Evolutionary conservation across 2,113 vertebrate genomes (phyloP).

Genomic region (Marmota flaviventris): DNA sequence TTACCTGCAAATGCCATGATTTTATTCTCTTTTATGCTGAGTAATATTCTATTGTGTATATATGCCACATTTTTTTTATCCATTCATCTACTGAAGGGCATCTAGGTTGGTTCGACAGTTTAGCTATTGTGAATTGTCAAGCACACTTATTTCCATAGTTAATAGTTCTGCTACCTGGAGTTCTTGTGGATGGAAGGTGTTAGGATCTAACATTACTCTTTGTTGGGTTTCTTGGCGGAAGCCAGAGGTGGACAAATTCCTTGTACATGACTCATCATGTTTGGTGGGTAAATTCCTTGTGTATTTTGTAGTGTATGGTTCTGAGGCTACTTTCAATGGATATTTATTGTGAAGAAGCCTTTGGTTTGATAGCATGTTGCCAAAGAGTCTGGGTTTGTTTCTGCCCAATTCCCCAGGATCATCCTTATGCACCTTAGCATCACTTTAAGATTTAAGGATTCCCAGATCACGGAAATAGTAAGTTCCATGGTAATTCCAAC

Average conservation of each 20-base stretch:
- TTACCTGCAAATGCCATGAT: too few relatives aligned
- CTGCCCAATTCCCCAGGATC: background rate
- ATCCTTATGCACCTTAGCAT: background rate
- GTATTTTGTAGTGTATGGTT: background rate
- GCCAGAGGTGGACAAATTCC: background rate
- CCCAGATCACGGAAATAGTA: background rate
- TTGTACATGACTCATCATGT: background rate
- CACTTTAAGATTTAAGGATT: background rate
- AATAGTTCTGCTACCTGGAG: background rate
- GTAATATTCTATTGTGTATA: too few relatives aligned
- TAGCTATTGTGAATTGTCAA: background rate
- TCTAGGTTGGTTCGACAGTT: too few relatives aligned
- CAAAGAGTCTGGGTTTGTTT: slow-evolving; percentile 19
- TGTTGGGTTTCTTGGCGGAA: background rate
- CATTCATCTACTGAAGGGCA: too few relatives aligned
- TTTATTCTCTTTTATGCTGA: too few relatives aligned
- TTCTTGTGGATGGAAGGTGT: background rate
- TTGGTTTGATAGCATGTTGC: background rate
- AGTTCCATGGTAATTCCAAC: background rate
- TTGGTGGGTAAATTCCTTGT: background rate
- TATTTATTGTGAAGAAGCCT: background rate
- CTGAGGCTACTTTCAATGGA: background rate
- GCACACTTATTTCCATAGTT: background rate
- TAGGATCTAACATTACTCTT: background rate
- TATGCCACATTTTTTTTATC: too few relatives aligned